Evolutionary conservation across 2,797 vertebrate species (phyloP).

Genomic region (Enteromius treurensis): DNA sequence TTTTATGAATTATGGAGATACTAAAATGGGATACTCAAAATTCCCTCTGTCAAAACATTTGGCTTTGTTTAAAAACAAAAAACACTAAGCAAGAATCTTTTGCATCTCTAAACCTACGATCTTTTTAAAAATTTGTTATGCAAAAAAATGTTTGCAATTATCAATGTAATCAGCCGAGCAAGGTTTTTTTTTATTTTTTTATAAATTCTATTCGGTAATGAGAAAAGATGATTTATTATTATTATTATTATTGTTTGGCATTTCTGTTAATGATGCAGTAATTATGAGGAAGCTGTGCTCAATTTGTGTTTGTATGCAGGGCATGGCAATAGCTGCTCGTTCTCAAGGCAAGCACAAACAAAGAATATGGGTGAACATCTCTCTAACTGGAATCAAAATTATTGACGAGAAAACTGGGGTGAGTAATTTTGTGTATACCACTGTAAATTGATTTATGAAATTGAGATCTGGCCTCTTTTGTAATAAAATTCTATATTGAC

Average conservation of each 20-base stretch:
- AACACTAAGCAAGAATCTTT: too few relatives aligned
- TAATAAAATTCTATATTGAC: neutral
- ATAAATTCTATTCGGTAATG: too few relatives aligned
- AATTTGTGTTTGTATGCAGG: conserved; percentile 70
- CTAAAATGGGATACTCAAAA: too few relatives aligned
- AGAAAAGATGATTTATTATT: too few relatives aligned
- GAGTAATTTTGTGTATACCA: conserved; percentile 65
- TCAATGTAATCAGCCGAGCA: too few relatives aligned
- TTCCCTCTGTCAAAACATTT: too few relatives aligned
- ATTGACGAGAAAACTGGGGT: conserved; percentile 95
- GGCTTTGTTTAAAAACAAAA: too few relatives aligned
- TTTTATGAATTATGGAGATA: too few relatives aligned
- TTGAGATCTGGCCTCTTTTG: neutral
- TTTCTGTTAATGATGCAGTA: neutral
- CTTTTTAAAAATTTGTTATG: too few relatives aligned
- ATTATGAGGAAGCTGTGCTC: neutral
- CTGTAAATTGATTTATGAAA: neutral
- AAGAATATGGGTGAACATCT: conserved; percentile 94
- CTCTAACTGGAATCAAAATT: conserved; percentile 93
- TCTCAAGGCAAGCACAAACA: conserved; percentile 98
- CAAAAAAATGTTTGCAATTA: too few relatives aligned
- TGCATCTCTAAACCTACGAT: too few relatives aligned
- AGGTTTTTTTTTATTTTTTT: too few relatives aligned
- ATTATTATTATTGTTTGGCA: neutral
- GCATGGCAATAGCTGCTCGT: conserved; percentile 92